These are phyloP conservation scores for Antheraea mylitta DNA, from an alignment of 1,140 invertebrate species.

Conservation along the genomic window DNA sequence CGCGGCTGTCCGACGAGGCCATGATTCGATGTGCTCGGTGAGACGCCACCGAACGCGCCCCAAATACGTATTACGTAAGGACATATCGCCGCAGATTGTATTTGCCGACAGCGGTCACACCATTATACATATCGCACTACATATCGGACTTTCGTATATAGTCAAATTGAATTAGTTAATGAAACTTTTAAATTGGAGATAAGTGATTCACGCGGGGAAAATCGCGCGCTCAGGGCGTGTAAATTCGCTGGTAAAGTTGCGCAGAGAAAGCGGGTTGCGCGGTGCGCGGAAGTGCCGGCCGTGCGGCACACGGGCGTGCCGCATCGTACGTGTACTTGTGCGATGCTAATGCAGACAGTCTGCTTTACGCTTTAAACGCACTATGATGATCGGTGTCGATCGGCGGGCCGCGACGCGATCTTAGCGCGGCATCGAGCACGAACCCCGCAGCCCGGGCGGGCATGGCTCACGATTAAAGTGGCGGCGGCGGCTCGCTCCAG, in stretches of 20 bases:
- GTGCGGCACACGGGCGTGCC: conserved; percentile 48
- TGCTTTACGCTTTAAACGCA: conserved; percentile 39
- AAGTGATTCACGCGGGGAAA: conserved; percentile 26
- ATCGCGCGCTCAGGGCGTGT: conserved; percentile 30
- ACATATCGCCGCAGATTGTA: conserved; percentile 23
- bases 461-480: conserved; percentile 63
- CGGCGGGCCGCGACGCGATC: conserved; percentile 13
- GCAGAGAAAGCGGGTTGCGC: conserved; percentile 34
- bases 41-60: conserved; percentile 57
- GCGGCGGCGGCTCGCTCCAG: conserved; percentile 55
- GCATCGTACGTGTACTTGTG: conserved; percentile 41
- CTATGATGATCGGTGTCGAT: conserved; percentile 41
- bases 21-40: conserved; percentile 59
- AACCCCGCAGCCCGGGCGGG: conserved; percentile 34
- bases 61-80: conserved; percentile 59
- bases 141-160: conserved; percentile 31
- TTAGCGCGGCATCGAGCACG: conserved; percentile 18
- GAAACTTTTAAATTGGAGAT: not conserved
- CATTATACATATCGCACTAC: conserved; percentile 42
- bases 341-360: conserved; percentile 40
- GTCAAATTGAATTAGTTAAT: conserved; percentile 15
- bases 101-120: conserved; percentile 23
- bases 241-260: conserved; percentile 35
- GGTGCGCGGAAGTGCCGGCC: conserved; percentile 34
- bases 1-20: conserved; percentile 53